These are phyloP conservation scores for Melikaiella ostensackeni DNA, from an alignment of 2,888 invertebrate species.

Conservation along the genomic window DNA sequence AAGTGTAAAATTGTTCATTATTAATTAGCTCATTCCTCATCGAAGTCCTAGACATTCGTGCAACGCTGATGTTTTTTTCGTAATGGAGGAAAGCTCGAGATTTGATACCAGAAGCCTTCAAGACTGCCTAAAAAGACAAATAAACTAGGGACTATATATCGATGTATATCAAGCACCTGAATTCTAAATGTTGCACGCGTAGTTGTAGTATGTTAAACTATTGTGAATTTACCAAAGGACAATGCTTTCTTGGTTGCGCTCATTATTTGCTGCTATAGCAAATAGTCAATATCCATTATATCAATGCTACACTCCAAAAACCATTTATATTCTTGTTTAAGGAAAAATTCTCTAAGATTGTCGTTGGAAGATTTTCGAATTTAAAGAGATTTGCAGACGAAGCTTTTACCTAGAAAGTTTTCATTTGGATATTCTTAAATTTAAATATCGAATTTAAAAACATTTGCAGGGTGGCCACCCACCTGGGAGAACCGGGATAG, in stretches of 20 bases:
- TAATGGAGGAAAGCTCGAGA: conserved; percentile 52
- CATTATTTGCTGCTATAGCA: background rate
- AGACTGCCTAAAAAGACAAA: conserved; percentile 59
- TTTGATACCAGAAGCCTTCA: conserved; percentile 61
- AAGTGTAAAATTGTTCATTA: conserved; percentile 54
- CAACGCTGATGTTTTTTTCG: conserved; percentile 53
- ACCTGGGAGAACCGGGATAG: too few relatives aligned
- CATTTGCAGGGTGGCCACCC: too few relatives aligned
- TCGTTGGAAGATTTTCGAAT: background rate
- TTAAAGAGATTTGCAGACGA: background rate
- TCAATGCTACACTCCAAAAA: conserved; percentile 4
- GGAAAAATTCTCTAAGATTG: background rate
- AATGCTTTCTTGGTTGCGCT: conserved; percentile 8
- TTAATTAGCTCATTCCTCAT: conserved; percentile 49
- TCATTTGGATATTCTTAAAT: too few relatives aligned
- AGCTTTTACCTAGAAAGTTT: too few relatives aligned
- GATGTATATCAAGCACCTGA: background rate
- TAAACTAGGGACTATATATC: conserved; percentile 53
- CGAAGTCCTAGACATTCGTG: conserved; percentile 50
- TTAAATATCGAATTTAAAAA: too few relatives aligned
- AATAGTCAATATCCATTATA: background rate
- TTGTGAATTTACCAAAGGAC: conserved; percentile 1
- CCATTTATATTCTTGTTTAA: background rate
- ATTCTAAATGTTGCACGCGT: conserved; percentile 52
- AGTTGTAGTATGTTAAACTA: conserved; percentile 19